Conservation (phyloP, 2,888 invertebrate genomes). For the Acleris holmiana region DNA sequence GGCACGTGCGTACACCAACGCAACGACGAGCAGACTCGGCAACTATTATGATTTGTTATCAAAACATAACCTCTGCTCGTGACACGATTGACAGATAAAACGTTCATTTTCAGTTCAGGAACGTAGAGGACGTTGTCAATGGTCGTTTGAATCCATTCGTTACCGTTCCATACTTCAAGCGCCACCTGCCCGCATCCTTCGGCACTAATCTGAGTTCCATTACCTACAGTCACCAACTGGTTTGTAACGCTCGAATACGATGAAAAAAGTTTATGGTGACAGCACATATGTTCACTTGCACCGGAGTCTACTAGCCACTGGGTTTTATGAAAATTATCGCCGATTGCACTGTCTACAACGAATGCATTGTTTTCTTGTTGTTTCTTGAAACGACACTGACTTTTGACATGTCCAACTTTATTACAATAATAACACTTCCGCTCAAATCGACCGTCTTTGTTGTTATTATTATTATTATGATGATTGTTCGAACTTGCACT, state of each 20-base stretch:
- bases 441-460: background rate
- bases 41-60: slow-evolving; percentile 39
- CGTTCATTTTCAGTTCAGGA: slow-evolving; percentile 41
- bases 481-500: slow-evolving; percentile 20
- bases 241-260: slow-evolving; percentile 19
- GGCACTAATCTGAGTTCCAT: slow-evolving; percentile 40
- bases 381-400: slow-evolving; percentile 30
- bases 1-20: no score
- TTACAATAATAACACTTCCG: slow-evolving; percentile 37
- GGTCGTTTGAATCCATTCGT: slow-evolving; percentile 43
- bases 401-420: slow-evolving; percentile 39
- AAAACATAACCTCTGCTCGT: slow-evolving; percentile 43
- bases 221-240: slow-evolving; percentile 41
- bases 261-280: slow-evolving; percentile 41
- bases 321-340: slow-evolving; percentile 33
- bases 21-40: no score
- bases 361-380: slow-evolving; percentile 40
- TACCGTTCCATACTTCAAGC: slow-evolving; percentile 40
- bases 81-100: slow-evolving; percentile 42
- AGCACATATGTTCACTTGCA: slow-evolving; percentile 44
- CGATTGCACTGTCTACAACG: slow-evolving; percentile 20
- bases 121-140: slow-evolving; percentile 45
- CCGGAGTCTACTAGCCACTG: slow-evolving; percentile 44
- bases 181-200: slow-evolving; percentile 42
- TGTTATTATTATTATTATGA: background rate